phyloP scores from a whole-genome alignment of 2,888 invertebrate species.

The Scotopteryx bipunctaria region DNA sequence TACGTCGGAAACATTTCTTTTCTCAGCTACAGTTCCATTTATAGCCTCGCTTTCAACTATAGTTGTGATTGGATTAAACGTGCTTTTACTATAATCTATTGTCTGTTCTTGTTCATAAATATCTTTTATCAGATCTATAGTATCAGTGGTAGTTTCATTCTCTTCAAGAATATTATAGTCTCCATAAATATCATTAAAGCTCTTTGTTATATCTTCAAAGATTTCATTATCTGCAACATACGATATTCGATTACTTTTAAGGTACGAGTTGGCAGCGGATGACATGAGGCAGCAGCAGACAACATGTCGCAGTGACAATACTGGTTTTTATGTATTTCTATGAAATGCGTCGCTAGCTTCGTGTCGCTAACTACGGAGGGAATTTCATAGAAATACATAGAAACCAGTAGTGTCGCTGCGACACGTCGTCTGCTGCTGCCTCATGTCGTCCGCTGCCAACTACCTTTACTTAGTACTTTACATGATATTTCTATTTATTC shows the following conservation, averaged over 20 bases:
- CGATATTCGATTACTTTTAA: slow-evolving; percentile 40
- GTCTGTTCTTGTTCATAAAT: not conserved
- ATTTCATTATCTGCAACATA: slow-evolving; percentile 60
- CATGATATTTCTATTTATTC: slow-evolving; percentile 16
- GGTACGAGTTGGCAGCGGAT: no score
- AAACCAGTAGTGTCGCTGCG: no score
- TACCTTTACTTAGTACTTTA: slow-evolving; percentile 13
- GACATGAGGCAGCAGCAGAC: no score
- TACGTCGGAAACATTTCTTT: not conserved
- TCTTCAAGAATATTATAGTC: slow-evolving; percentile 54
- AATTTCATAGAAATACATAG: no score
- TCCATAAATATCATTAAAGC: slow-evolving; percentile 49
- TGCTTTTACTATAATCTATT: not conserved
- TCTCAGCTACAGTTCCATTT: not conserved
- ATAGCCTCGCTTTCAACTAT: not conserved
- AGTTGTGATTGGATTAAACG: not conserved
- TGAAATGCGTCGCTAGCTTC: no score
- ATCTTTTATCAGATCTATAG: slow-evolving; percentile 16
- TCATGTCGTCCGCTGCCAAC: no score
- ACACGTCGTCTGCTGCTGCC: no score
- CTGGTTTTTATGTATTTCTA: no score
- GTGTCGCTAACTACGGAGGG: no score
- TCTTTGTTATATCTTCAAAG: slow-evolving; percentile 40
- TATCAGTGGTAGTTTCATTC: slow-evolving; percentile 22
- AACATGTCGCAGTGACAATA: no score